These are phyloP conservation scores for Microcebus ravelobensis DNA, from an alignment of 2,113 vertebrate species.

Conservation along the genomic window DNA sequence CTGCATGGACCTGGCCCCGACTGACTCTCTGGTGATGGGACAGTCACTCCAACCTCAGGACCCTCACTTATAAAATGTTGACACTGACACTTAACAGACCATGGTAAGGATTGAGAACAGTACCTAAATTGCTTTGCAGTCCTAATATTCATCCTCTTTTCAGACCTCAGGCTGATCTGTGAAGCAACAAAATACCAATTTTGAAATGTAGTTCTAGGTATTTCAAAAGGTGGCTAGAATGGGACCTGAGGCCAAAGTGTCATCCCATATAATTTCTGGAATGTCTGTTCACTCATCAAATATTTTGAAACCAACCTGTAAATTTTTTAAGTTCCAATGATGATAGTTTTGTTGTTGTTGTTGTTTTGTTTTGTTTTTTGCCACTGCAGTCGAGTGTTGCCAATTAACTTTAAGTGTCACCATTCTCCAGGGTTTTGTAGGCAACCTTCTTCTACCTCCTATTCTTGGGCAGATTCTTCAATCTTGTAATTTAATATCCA, in stretches of 20 bases:
- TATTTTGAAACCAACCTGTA: not conserved
- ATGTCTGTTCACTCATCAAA: not conserved
- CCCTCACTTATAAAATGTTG: not conserved
- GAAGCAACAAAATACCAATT: not conserved
- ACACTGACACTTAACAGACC: not conserved
- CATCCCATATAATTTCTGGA: not conserved
- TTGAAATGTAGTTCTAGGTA: not conserved
- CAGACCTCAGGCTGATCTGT: not conserved
- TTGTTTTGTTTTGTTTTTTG: no score
- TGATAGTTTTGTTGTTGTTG: not conserved
- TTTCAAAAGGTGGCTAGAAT: not conserved
- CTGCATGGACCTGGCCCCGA: not conserved
- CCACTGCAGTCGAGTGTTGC: not conserved
- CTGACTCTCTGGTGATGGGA: no score
- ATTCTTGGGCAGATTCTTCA: not conserved
- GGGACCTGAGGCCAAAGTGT: not conserved
- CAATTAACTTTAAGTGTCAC: not conserved
- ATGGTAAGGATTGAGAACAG: not conserved
- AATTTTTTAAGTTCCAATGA: not conserved
- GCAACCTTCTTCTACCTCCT: not conserved
- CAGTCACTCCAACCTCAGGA: not conserved
- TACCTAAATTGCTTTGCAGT: not conserved
- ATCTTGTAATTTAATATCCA: not conserved
- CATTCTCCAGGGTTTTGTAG: not conserved
- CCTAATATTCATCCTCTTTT: not conserved